Evolutionary conservation across 1,140 invertebrate genomes (phyloP), one percentile per base, ranked within the genome.

Genomic region (Sitodiplosis mosellana): DNA sequence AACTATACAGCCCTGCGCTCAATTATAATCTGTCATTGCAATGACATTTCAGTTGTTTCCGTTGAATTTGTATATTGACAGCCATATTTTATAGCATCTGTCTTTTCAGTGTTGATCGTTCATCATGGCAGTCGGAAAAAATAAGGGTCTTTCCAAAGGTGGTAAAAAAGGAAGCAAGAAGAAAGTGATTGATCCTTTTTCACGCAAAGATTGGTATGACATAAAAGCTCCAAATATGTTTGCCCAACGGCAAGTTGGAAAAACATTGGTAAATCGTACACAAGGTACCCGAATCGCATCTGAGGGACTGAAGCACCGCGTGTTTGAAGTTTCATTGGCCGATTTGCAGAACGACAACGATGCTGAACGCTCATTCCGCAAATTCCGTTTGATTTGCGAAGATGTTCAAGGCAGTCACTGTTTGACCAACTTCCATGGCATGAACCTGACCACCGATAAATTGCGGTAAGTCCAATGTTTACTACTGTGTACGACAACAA

Each of bases 161-260:
- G 94, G 95, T 57, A 97, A 97, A 70, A 98, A 98, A 69, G 92
- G 93, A 60, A 83, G 88, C 55, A 99, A 99, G 66, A 99, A 99
- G 87, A 99, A 99, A 87, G 83, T 96, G 58, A 80, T 99, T 48
- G 96, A 99, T 71, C 95, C 96, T 6, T 99, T 99, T 73, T 94
- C 92, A 45, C 83, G 95, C 52, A 99, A 99, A 68, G 96, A 99
- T 67, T 99, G 96, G 96, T 99, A 99, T 64, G 94, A 99, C 87
- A 86, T 99, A 20, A 97, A 97, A 65, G 94, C 94, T 48, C 96
- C 96, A 40, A 87, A 82, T 47, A 94, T 96, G 83, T 99, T 99
- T 69, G 81, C 81, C 56, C 92, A 84, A 49, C 81, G 94, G 49
- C 87, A 94, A 68, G 83, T 99, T 59, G 96, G 95, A 45, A 98